Percentiles rank a stretch among this genome's conserved stretches.
Evolutionary conservation across 2,797 vertebrate species (phyloP).

Genomic region (Astyanax mexicanus): DNA sequence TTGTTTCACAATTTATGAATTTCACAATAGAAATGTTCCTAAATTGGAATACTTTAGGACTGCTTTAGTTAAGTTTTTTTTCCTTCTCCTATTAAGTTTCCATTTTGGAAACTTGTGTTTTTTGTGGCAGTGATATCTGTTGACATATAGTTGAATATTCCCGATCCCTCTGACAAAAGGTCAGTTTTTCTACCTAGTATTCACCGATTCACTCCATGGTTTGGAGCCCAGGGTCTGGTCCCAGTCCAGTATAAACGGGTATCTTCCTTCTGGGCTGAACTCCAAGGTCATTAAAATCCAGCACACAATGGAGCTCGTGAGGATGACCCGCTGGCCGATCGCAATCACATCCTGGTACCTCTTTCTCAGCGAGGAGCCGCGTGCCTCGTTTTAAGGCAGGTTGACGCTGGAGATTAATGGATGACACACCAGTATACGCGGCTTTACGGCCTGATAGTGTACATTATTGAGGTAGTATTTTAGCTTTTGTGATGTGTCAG

Average conservation of each 20-base stretch:
- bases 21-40: no score
- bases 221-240: conserved; percentile 10
- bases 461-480: conserved; percentile 15
- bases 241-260: conserved; percentile 18
- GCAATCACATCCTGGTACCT: conserved; percentile 10
- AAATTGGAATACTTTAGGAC: no score
- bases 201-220: conserved; percentile 10
- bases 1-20: no score
- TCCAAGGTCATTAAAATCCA: conserved; percentile 22
- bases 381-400: conserved; percentile 13
- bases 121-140: no score
- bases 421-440: background rate
- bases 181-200: background rate
- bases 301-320: background rate
- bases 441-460: conserved; percentile 9
- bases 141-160: no score
- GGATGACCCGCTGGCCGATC: conserved; percentile 23
- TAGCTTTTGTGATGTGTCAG: conserved; percentile 13
- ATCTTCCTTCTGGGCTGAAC: conserved; percentile 15
- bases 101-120: no score
- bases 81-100: no score
- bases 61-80: no score
- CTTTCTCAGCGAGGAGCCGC: conserved; percentile 23
- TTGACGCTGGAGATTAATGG: conserved; percentile 11
- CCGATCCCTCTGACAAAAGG: background rate